These are phyloP conservation scores for Lordiphosa andalusiaca DNA, from an alignment of 2,888 invertebrate species.

Conservation along the genomic window DNA sequence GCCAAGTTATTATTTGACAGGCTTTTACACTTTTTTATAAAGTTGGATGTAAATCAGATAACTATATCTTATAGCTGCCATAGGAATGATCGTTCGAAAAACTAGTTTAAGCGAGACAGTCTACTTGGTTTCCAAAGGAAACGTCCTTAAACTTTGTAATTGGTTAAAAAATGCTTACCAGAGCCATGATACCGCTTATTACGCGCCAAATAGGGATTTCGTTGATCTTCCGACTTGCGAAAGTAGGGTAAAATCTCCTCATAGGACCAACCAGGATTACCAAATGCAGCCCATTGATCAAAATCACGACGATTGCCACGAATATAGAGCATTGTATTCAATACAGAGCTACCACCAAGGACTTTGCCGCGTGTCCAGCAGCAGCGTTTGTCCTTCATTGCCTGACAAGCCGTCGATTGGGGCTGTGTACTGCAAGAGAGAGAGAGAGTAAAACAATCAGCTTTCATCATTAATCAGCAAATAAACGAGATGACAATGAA, in stretches of 20 bases:
- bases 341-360: conserved; percentile 91
- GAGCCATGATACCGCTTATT: conserved; percentile 86
- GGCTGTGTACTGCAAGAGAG: conserved; percentile 87
- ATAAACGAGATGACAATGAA: conserved; percentile 63
- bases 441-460: background rate
- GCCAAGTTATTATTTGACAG: too few species aligned
- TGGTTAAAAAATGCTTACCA: conserved; percentile 80
- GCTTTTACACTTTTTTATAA: too few species aligned
- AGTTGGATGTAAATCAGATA: too few species aligned
- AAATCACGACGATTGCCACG: conserved; percentile 93
- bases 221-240: conserved; percentile 92
- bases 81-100: too few species aligned
- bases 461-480: conserved; percentile 55
- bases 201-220: conserved; percentile 91
- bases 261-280: conserved; percentile 94
- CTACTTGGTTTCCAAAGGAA: too few species aligned
- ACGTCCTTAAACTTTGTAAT: too few species aligned
- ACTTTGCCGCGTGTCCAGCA: conserved; percentile 95
- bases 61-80: too few species aligned
- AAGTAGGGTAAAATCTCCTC: conserved; percentile 91
- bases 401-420: conserved; percentile 90
- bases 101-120: too few species aligned
- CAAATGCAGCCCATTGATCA: conserved; percentile 91
- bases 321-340: conserved; percentile 95
- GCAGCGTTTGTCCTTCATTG: conserved; percentile 91